Evolutionary conservation across 2,797 vertebrate genomes (phyloP).

Genomic region (Lagocephalus sceleratus): DNA sequence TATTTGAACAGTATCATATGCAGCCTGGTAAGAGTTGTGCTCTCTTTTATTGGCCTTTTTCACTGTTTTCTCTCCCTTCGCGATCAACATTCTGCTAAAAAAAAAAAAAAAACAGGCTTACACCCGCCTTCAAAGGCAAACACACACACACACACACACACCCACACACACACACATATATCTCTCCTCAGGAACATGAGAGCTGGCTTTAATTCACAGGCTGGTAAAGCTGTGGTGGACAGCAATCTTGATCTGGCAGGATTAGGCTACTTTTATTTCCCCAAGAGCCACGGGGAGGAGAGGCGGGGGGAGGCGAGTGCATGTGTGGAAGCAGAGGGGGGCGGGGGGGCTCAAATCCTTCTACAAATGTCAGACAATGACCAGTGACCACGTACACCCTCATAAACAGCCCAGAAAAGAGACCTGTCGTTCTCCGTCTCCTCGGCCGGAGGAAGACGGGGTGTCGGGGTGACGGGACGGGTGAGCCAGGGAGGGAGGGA

Average conservation of each 20-base stretch:
- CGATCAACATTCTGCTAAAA: conserved; percentile 15
- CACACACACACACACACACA: conserved; percentile 47
- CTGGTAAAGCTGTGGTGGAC: conserved; percentile 71
- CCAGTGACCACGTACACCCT: conserved; percentile 57
- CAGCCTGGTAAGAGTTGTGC: conserved; percentile 3
- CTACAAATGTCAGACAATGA: conserved; percentile 77
- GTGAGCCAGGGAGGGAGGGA: conserved; percentile 30
- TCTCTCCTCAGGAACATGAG: conserved; percentile 64
- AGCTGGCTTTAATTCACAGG: conserved; percentile 70
- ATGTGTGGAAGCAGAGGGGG: background rate
- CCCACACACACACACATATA: conserved; percentile 14
- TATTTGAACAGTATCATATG: conserved; percentile 29
- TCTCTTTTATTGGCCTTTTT: conserved; percentile 27
- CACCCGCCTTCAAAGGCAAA: conserved; percentile 33
- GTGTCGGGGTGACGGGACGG: conserved; percentile 40
- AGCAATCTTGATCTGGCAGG: conserved; percentile 72
- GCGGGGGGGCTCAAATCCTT: conserved; percentile 60
- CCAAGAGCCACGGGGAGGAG: conserved; percentile 51
- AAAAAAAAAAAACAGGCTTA: conserved; percentile 46
- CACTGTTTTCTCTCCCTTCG: conserved; percentile 21
- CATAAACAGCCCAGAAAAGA: conserved; percentile 47
- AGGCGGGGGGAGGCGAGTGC: conserved; percentile 17
- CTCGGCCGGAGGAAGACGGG: conserved; percentile 44
- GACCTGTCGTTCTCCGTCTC: conserved; percentile 53
- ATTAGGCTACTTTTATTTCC: conserved; percentile 75